A percentile compares a stretch with the other conserved stretches of the same genome.
Conservation (phyloP, 2,888 invertebrate genomes). For the Morpho achilles region DNA sequence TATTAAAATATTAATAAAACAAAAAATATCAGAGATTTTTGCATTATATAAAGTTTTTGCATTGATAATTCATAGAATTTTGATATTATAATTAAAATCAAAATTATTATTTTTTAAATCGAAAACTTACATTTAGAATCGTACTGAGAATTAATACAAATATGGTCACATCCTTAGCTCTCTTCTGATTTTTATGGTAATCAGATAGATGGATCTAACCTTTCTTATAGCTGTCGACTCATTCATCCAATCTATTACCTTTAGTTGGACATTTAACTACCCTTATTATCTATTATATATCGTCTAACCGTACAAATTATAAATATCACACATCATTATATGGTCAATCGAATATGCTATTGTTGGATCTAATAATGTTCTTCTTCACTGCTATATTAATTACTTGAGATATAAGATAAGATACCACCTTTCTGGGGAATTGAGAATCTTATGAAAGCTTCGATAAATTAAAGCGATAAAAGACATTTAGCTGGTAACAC, state of each 20-base stretch:
- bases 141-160: not conserved
- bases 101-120: too few species aligned
- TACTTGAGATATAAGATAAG: too few species aligned
- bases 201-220: not conserved
- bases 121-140: too few species aligned
- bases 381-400: not conserved
- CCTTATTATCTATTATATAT: not conserved
- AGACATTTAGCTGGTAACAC: not conserved
- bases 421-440: too few species aligned
- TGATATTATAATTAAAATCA: too few species aligned
- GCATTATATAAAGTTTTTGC: too few species aligned
- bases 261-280: not conserved
- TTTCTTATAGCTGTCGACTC: slow-evolving; percentile 2
- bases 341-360: slow-evolving; percentile 2
- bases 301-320: slow-evolving; percentile 1
- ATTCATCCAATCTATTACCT: slow-evolving; percentile 6
- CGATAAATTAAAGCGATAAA: slow-evolving; percentile 2
- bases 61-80: too few species aligned
- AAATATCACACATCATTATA: slow-evolving; percentile 6
- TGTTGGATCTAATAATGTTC: slow-evolving; percentile 1
- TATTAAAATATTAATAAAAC: too few species aligned
- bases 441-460: not conserved
- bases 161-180: not conserved
- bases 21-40: too few species aligned
- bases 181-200: slow-evolving; percentile 7